Evolutionary conservation across 1,140 invertebrate species (phyloP), one percentile per base, ranked within the genome.

Genomic region (Lethocerus indicus): DNA sequence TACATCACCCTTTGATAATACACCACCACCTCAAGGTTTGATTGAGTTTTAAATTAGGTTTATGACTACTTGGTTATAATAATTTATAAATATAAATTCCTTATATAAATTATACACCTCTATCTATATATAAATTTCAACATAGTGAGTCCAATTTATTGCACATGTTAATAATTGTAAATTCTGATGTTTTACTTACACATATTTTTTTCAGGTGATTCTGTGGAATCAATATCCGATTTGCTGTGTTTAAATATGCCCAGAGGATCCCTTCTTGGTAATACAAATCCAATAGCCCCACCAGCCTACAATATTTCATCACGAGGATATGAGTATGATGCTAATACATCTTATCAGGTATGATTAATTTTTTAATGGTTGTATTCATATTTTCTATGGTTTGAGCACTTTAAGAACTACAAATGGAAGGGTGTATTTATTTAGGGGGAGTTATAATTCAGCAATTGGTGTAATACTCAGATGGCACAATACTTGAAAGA

Each of bases 211-310:
- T 4, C 23, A 51, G 50, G 50, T 12, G 50, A 51, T 26, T 48
- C 47, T 3, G 21, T 48, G 25, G 47, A 44, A 16, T 41, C 46
- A 14, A 42, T 53, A 12, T 49, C 51, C 12, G 51, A 49, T 12
- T 27, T 53, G 9, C 32, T 53, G 21, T 43, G 46, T 41, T 35
- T 53, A 16, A 49, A 53, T 21, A 53, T 53, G 51, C 51, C 51
- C n/a, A 21, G 51, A 16, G 51, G 51, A 14, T 41, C 23, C 23
- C 51, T 53, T n/a, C 25, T 53, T 16, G 51, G 51, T 13, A 53
- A 53, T 29, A 29, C 51, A 14, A 53, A 43, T 20, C 51, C 51
- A 12, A 12, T 53, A 3, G 51, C 26, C 13, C 26, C 43, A 13
- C 20, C 43, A 2, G 25, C 24, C 6, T 50, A 27, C 25, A 50